phyloP scores from a whole-genome alignment of 2,113 vertebrate genomes.

The Pleuronectes platessa region DNA sequence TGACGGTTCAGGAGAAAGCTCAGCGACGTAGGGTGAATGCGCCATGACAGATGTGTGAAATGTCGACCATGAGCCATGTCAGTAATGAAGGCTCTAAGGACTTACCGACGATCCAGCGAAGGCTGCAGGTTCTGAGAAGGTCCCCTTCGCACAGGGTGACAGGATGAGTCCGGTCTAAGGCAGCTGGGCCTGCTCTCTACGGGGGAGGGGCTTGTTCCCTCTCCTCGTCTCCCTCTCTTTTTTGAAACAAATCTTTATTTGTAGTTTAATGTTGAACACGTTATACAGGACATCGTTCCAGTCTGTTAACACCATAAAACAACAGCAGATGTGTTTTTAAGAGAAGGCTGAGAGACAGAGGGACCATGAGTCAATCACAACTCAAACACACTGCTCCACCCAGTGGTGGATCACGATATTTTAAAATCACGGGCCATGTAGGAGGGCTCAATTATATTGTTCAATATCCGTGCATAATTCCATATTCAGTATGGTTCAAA shows the following conservation, averaged over 20 bases:
- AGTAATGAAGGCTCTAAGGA: neutral
- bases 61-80: neutral
- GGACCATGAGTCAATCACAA: too few species aligned
- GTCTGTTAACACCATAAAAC: too few species aligned
- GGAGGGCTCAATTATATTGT: too few species aligned
- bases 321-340: too few species aligned
- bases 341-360: too few species aligned
- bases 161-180: neutral
- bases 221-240: neutral
- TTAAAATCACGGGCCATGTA: too few species aligned
- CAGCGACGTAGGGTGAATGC: neutral
- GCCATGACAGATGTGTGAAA: neutral
- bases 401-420: too few species aligned
- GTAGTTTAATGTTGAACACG: too few species aligned
- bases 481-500: too few species aligned
- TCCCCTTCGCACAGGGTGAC: neutral
- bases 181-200: neutral
- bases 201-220: neutral
- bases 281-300: too few species aligned
- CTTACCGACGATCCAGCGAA: conserved; percentile 25
- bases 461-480: too few species aligned
- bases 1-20: neutral
- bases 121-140: neutral
- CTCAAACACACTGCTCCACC: too few species aligned
- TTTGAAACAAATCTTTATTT: neutral